Evolutionary conservation across 2,888 invertebrate genomes (phyloP), one percentile per base, ranked within the genome.

Genomic region (Ennomos quercinarius): DNA sequence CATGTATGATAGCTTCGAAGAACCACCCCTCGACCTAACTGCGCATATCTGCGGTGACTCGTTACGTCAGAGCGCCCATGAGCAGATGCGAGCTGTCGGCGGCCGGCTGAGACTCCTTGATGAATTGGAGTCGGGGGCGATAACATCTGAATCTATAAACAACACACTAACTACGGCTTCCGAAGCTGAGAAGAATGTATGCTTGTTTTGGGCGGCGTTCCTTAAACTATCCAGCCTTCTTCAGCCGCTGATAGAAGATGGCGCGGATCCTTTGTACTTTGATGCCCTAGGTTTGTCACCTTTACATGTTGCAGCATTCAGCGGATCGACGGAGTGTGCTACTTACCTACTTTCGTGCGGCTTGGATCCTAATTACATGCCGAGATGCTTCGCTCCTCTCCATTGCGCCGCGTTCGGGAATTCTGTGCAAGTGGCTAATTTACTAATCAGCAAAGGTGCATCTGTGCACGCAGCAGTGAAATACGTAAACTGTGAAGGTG

Each of bases 321-420:
- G 96, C 72, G 96, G 96, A n/a, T 96, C 95, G 65, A 84, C 95
- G 48, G 94, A 95, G 12, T 95, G 96, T 64, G 94, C 96, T 9
- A 94, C 93, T 70, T 95, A 94, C 77, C 91, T 97, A 50, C 93
- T 97, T 46, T 86, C 94, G 35, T 94, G 95, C 72, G 96, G 95
- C 1, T 93, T 94, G 67, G 95, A 95, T 73, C 94, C 96, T 9
- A 95, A 96, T 85, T 93, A 94, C 50, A 94, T 94, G 77, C 94
- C 94, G 60, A 95, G 95, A 80, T 94, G 95, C 71, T 96, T 96
- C 80, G 96, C 96, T 45, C 97, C 98, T 0, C 93, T 98, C 59
- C 98, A 98, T 84, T 97, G 97, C 80, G 97, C 98, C 10, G 97
- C 98, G 37, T 97, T 97, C 86, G 97, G 98, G 10, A 97, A 98